A percentile compares a stretch with the other conserved stretches of the same genome.
Evolutionary conservation across 2,888 invertebrate genomes (phyloP).

Genomic region (Colostygia pectinataria): DNA sequence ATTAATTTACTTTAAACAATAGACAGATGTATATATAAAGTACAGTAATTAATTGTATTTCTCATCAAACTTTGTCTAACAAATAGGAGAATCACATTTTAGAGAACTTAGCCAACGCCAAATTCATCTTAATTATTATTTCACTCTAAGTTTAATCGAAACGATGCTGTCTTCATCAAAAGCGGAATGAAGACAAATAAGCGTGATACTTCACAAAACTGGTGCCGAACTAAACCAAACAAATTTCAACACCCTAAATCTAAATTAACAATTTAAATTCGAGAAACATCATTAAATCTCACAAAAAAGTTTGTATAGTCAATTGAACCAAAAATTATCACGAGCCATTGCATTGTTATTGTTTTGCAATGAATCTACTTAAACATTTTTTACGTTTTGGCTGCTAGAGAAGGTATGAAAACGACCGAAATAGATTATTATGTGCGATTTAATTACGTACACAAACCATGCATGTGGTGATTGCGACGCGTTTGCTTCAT

Average conservation of each 20-base stretch:
- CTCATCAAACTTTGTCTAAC: neutral
- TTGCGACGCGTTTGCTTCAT: too few species aligned
- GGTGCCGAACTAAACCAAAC: slow-evolving; percentile 42
- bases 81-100: slow-evolving; percentile 1
- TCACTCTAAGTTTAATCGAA: slow-evolving; percentile 21
- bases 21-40: too few species aligned
- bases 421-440: too few species aligned
- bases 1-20: too few species aligned
- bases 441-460: too few species aligned
- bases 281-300: slow-evolving; percentile 44
- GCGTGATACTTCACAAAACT: slow-evolving; percentile 20
- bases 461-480: too few species aligned
- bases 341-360: too few species aligned
- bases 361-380: too few species aligned
- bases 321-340: slow-evolving; percentile 47
- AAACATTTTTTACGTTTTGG: too few species aligned
- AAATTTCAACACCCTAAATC: slow-evolving; percentile 42
- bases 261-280: slow-evolving; percentile 55
- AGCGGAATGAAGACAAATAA: slow-evolving; percentile 29
- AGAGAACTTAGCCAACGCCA: slow-evolving; percentile 34
- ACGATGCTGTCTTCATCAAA: slow-evolving; percentile 22
- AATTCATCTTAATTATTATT: slow-evolving; percentile 26
- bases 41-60: neutral
- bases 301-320: slow-evolving; percentile 56
- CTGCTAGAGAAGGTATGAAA: too few species aligned